A percentile compares a stretch with the other conserved stretches of the same genome.
Evolutionary conservation across 1,140 invertebrate genomes (phyloP).

Genomic region (Chironomus tepperi): DNA sequence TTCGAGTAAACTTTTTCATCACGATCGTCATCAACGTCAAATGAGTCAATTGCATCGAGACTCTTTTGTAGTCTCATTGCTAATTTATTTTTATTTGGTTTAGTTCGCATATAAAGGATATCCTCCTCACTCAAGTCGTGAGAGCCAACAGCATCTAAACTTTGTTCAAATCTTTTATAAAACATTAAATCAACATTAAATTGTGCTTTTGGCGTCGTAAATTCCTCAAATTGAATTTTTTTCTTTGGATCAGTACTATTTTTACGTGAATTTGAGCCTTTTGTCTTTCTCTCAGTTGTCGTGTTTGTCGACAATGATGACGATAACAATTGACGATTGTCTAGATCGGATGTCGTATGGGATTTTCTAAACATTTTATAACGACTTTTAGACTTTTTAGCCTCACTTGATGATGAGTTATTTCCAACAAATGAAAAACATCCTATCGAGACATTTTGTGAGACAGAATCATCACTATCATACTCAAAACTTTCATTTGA

Average conservation of each 20-base stretch:
- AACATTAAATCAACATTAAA: constrained; percentile 2
- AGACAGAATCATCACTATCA: background rate
- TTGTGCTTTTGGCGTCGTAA: background rate
- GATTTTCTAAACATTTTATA: background rate
- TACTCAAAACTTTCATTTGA: background rate
- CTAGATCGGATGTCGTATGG: background rate
- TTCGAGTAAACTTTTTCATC: constrained; percentile 36
- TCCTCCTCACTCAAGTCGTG: background rate
- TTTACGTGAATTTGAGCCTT: background rate
- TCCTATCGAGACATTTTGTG: background rate
- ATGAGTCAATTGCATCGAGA: constrained; percentile 8
- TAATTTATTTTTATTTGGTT: background rate
- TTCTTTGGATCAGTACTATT: constrained; percentile 17
- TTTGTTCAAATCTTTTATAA: constrained; percentile 20
- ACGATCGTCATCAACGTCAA: background rate
- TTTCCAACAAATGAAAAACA: constrained; percentile 13
- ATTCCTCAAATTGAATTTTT: constrained; percentile 18
- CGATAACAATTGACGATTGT: background rate
- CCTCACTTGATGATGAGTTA: background rate
- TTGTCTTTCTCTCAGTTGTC: background rate
- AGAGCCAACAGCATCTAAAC: background rate
- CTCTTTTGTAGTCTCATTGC: background rate
- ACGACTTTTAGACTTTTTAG: background rate
- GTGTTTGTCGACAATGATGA: background rate
- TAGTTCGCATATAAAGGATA: background rate